Conservation (phyloP, 2,113 vertebrate genomes). For the Limanda limanda region DNA sequence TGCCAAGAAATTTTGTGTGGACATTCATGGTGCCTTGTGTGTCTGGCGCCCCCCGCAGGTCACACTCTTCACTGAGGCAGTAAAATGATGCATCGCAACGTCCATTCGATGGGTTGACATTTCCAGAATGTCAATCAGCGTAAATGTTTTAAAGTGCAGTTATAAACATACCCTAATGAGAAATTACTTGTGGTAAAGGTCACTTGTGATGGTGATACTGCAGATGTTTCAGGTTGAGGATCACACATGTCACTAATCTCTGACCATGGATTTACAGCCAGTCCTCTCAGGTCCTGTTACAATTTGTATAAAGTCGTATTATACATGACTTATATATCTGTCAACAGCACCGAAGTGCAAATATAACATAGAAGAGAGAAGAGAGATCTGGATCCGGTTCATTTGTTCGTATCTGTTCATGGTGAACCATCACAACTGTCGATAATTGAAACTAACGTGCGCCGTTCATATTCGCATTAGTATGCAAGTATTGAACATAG, state of each 20-base stretch:
- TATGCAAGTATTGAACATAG: too few relatives aligned
- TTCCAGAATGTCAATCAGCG: conserved; percentile 42
- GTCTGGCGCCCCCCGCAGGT: not conserved
- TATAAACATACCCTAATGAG: conserved; percentile 36
- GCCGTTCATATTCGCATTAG: too few relatives aligned
- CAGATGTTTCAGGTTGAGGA: conserved; percentile 21
- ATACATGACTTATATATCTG: not conserved
- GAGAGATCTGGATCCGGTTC: too few relatives aligned
- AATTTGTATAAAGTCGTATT: not conserved
- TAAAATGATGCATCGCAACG: not conserved
- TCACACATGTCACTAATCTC: conserved; percentile 21
- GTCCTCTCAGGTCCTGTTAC: not conserved
- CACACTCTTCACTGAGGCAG: not conserved
- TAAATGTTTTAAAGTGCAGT: conserved; percentile 41
- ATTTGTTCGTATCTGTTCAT: too few relatives aligned
- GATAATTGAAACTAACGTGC: too few relatives aligned
- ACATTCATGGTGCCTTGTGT: not conserved
- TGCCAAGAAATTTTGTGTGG: not conserved
- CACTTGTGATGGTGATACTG: conserved; percentile 9
- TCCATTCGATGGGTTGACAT: conserved; percentile 43
- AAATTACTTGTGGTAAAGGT: conserved; percentile 36
- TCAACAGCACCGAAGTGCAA: not conserved
- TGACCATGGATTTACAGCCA: conserved; percentile 10
- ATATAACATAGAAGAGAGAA: too few relatives aligned
- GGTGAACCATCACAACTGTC: too few relatives aligned